Base-by-base conservation (phyloP, 2,797 vertebrate genomes). In the Gambelia wislizenii region DNA sequence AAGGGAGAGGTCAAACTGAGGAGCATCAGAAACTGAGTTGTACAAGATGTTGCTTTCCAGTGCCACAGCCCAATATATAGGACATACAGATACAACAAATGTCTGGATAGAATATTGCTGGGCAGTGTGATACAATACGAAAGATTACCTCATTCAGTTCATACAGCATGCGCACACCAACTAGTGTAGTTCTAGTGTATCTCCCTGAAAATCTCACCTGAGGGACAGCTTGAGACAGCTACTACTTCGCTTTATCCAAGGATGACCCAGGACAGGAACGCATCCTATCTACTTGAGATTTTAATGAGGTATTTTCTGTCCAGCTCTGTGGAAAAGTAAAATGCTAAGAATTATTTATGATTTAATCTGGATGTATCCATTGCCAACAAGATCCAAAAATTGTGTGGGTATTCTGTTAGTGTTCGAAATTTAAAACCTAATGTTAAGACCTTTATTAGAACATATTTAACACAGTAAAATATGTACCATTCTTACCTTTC, bases 281-380 rank as follows among this genome's bases (percentile, higher is more conserved):
- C 70, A 69, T 92, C 72, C 90, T 84, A 85, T 56, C 14, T 83
- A 92, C 14, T 84, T 78, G 52, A 92, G 77, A 56, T 1, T 2
- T 80, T 85, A 85, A 92, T 84, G 20, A 47, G 70, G 54, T 75
- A 64, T 36, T 70, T 80, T 87, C 78, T 87, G 77, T 52, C 39
- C 70, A 83, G 39, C n/a, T 76, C 87, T 42, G 78, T 81, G 69
- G n/a, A 88, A 83, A 88, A 64, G 77, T 83, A 88, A 88, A 88
- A 83, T 67, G 80, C 70, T 83, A 83, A 52, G n/a, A 47, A 88
- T 52, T 0, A 0, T 84, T 87, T 64, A 75, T 87, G 80, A 86
- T 85, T 91, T 79, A 91, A 90, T 83, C 86, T 90, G 61, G 78
- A 87, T 78, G 67, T 89, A 88, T 93, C 93, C 91, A 92, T 75